A percentile compares a stretch with the other conserved stretches of the same genome.
Evolutionary conservation across 2,113 vertebrate genomes (phyloP).

Genomic region (Phyllostomus discolor): DNA sequence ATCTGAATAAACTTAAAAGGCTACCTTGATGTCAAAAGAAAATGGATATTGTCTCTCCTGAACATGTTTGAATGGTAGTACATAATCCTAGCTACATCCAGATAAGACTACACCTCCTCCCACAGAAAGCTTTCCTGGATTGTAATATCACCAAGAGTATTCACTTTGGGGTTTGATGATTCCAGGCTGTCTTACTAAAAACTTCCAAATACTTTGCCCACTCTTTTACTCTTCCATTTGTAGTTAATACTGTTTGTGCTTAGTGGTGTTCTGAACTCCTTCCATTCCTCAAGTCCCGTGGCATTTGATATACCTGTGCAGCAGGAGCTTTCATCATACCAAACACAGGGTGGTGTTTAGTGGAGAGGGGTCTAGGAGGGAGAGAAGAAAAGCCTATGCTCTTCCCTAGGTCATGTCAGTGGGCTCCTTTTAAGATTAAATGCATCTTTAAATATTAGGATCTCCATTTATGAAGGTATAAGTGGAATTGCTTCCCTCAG

Average conservation of each 20-base stretch:
- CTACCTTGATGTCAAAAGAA: slow-evolving; percentile 55
- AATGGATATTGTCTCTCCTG: slow-evolving; percentile 36
- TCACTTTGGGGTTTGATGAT: background rate
- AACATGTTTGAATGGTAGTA: background rate
- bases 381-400: background rate
- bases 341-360: background rate
- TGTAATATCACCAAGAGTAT: background rate
- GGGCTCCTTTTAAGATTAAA: slow-evolving; percentile 17
- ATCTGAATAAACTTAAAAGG: slow-evolving; percentile 55
- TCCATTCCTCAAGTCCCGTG: background rate
- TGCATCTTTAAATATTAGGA: slow-evolving; percentile 29
- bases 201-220: background rate
- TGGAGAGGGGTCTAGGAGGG: background rate
- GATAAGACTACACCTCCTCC: slow-evolving; percentile 40
- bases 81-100: slow-evolving; percentile 33
- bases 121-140: slow-evolving; percentile 33
- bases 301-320: background rate
- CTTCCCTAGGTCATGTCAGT: background rate
- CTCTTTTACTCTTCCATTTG: background rate
- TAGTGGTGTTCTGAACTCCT: background rate
- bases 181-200: slow-evolving; percentile 34
- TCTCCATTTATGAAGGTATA: background rate
- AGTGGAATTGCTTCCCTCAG: slow-evolving; percentile 12
- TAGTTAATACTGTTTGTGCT: background rate
- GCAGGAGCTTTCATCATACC: background rate